phyloP scores from a whole-genome alignment of 2,113 vertebrate species.

The Oxygymnocypris stewartii region DNA sequence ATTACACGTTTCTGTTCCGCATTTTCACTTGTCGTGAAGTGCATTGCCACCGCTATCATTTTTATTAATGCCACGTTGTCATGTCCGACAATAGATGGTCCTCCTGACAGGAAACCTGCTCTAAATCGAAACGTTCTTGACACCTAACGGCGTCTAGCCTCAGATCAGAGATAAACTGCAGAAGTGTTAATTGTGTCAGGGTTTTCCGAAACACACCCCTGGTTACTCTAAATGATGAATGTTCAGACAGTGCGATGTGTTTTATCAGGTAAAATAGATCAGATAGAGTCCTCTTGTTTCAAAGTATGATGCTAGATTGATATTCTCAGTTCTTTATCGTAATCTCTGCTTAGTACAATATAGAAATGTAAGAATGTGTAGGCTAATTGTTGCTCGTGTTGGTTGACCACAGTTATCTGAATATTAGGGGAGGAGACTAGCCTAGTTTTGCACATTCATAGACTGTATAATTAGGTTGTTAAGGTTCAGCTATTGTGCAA shows the following conservation, averaged over 20 bases:
- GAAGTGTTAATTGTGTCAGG: neutral
- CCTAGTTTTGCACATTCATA: neutral
- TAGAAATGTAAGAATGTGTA: neutral
- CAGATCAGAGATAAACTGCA: slow-evolving; percentile 3
- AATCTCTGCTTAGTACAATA: neutral
- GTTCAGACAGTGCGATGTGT: neutral
- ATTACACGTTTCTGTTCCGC: neutral
- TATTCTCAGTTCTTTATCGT: neutral
- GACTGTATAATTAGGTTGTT: neutral
- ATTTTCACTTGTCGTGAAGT: neutral
- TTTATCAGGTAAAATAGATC: neutral
- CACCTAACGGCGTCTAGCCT: neutral
- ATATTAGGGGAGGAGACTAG: neutral
- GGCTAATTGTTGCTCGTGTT: neutral
- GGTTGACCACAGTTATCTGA: neutral
- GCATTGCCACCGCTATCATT: neutral
- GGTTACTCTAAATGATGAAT: neutral
- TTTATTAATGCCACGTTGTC: neutral
- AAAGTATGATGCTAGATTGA: neutral
- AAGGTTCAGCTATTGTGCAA: neutral
- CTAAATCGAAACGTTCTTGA: neutral
- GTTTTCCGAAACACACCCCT: neutral
- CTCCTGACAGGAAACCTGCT: neutral
- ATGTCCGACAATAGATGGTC: neutral
- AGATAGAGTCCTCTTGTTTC: neutral